Evolutionary conservation across 2,113 vertebrate genomes (phyloP), one percentile per base, ranked within the genome.

Genomic region (Anser brachyrhynchus): DNA sequence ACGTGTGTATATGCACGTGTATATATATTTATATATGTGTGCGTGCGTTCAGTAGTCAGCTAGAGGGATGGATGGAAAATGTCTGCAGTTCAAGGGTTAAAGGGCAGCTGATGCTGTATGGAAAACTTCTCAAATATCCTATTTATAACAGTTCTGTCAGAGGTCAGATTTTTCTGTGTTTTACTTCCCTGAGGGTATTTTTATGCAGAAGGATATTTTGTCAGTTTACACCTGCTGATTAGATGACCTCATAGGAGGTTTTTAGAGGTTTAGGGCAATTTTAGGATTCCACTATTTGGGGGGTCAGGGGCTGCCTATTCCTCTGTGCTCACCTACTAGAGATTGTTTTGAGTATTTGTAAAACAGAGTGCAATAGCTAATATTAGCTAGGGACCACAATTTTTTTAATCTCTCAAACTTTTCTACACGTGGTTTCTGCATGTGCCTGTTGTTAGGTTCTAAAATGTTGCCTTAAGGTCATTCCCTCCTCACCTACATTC

Each of bases 131-230:
- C 94, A 93, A 98, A 97, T 92, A 92, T 74, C 96, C 96, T 97
- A 97, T 97, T 98, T 98, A 97, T 98, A 97, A 94, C 90, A 96
- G 96, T 96, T 94, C 95, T 97, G 96, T 96, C 96, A 95, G 94
- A 97, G 89, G 97, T 95, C 87, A 74, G 69, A 37, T 94, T 97
- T 97, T 95, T 96, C 91, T 96, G 43, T 51, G 93, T 92, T 89
- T 95, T 92, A 91, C 96, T 96, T 96, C 90, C 90, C 84, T 93
- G 71, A 31, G 54, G 94, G 90, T 97, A 97, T 97, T 96, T 97
- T 97, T 93, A 65, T 95, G 84, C 87, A 62, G 91, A 89, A 93
- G 91, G 95, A 67, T 96, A 87, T 97, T 98, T 97, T 95, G 35
- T 70, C 23, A 41, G n/a, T 64, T 87, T 64, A 73, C 33, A 76